Base-by-base conservation (phyloP, 2,888 invertebrate genomes). In the Epirrhoe alternata region DNA sequence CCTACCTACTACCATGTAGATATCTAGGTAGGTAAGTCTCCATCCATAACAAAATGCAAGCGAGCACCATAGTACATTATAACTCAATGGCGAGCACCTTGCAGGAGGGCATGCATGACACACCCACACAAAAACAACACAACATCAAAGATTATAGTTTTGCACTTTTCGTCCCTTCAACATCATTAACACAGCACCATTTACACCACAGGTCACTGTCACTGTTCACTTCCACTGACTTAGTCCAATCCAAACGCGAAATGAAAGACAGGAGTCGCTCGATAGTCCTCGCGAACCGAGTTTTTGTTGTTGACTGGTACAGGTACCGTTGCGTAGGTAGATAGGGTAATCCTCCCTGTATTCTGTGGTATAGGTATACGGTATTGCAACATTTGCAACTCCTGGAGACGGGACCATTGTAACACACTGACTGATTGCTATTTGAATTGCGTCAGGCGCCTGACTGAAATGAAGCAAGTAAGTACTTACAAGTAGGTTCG, bases 371-470 rank as follows among this genome's bases (percentile, higher is more conserved):
- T n/a, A n/a, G n/a, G n/a, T n/a, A n/a, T n/a, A n/a, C n/a, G n/a
- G n/a, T n/a, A n/a, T n/a, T n/a, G n/a, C n/a, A n/a, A n/a, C n/a
- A n/a, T n/a, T 42, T 10, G 12, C 38, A 42, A 42, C 38, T 42
- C 38, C 12, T 42, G 10, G 38, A 42, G 12, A 42, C 12, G 12
- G 24, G 4, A 12, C 12, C 38, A 42, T 12, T 42, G 4, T 42
- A 10, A 42, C 38, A 42, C 38, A 42, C 38, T 12, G 12, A 42
- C 12, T 17, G 38, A 56, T 62, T 45, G 62, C 52, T 57, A 33
- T 24, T n/a, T 7, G 38, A 31, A 17, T 49, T 49, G 6, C 10
- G n/a, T 6, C 54, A 54, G 58, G 64, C 53, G 17, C 5, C 52
- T 24, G 58, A 16, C 53, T 6, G 35, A 57, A 51, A 30, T 50